phyloP scores from a whole-genome alignment of 1,140 invertebrate species.

The Drosophila nannoptera region DNA sequence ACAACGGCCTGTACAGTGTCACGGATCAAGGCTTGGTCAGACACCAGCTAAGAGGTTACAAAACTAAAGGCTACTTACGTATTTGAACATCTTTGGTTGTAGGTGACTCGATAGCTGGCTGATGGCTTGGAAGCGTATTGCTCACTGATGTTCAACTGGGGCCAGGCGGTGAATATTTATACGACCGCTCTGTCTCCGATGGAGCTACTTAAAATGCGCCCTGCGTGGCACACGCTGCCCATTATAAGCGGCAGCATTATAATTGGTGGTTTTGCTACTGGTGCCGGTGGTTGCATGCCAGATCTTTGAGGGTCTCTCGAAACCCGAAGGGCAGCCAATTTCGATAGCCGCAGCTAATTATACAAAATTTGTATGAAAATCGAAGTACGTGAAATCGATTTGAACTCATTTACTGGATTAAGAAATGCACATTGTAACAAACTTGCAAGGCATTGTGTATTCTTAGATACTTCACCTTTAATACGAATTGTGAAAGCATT shows the following conservation, averaged over 20 bases:
- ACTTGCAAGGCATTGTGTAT: not conserved
- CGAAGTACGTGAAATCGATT: constrained; percentile 19
- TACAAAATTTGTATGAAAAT: constrained; percentile 42
- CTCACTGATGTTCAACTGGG: constrained; percentile 56
- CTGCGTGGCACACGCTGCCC: constrained; percentile 29
- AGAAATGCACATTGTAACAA: not conserved
- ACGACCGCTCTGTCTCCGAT: constrained; percentile 10
- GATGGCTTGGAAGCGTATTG: constrained; percentile 42
- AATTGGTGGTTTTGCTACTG: constrained; percentile 44
- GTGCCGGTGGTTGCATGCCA: constrained; percentile 5
- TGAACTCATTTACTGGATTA: not conserved
- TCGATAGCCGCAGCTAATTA: constrained; percentile 38
- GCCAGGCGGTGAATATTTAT: constrained; percentile 57
- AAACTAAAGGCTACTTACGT: constrained; percentile 48
- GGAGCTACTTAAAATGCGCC: constrained; percentile 54
- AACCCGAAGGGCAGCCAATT: constrained; percentile 70
- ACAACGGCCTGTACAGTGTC: constrained; percentile 46
- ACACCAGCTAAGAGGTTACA: not conserved
- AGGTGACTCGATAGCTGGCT: constrained; percentile 24
- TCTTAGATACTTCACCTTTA: no score
- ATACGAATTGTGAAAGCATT: no score
- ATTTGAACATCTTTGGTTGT: constrained; percentile 70
- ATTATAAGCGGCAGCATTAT: constrained; percentile 50
- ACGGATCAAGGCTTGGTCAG: not conserved
- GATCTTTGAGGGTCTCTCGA: constrained; percentile 59